Conservation (phyloP, 2,113 vertebrate genomes). For the Microtus ochrogaster region DNA sequence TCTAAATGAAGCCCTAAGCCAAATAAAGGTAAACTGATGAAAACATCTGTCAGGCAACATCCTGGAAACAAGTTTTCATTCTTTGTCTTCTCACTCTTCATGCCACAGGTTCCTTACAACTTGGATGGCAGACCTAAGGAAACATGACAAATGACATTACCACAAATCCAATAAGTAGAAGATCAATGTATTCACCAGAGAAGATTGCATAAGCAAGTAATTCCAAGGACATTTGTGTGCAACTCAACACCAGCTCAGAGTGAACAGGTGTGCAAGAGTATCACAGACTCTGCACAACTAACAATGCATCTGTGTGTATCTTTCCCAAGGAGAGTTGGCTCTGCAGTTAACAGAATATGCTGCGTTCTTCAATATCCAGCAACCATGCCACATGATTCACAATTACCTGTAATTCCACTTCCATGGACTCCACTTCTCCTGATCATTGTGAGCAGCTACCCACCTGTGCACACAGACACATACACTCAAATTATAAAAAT, state of each 20-base stretch:
- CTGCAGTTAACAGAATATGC: background rate
- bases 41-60: constrained; percentile 36
- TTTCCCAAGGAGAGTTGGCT: constrained; percentile 78
- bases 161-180: constrained; percentile 82
- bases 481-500: background rate
- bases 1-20: constrained; percentile 52
- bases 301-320: constrained; percentile 84
- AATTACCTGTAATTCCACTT: background rate
- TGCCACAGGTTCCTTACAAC: constrained; percentile 74
- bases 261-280: constrained; percentile 84
- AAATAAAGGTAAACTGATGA: constrained; percentile 66
- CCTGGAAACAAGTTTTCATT: constrained; percentile 61
- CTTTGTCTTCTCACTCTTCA: constrained; percentile 65
- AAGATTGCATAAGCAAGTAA: constrained; percentile 82
- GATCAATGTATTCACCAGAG: constrained; percentile 84
- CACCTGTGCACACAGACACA: background rate
- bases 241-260: constrained; percentile 75
- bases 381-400: too few species aligned
- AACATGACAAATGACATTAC: constrained; percentile 71
- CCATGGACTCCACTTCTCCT: too few species aligned
- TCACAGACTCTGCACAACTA: constrained; percentile 85
- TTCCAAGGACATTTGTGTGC: constrained; percentile 73
- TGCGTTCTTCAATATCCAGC: too few species aligned
- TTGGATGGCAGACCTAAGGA: constrained; percentile 75
- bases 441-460: background rate